These are phyloP conservation scores for Tonatia bakeri DNA, from an alignment of 2,113 vertebrate species.

Conservation along the genomic window DNA sequence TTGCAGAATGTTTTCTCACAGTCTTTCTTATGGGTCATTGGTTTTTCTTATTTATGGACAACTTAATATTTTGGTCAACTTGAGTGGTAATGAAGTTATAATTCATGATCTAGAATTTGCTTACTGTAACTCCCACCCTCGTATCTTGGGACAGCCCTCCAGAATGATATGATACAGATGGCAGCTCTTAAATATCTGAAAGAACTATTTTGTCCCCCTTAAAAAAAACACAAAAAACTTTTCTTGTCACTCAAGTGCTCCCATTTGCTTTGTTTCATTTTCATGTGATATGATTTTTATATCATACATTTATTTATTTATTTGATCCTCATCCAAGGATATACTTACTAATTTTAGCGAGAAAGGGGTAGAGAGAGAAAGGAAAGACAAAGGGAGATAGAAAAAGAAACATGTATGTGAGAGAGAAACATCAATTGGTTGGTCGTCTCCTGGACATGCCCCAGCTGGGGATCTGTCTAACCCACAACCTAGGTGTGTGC, in stretches of 20 bases:
- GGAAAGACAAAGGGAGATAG: no score
- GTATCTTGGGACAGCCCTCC: background rate
- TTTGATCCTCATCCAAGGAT: no score
- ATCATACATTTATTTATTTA: background rate
- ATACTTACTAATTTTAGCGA: no score
- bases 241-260: background rate
- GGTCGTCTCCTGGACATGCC: no score
- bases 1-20: constrained; percentile 12
- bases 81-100: background rate
- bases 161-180: background rate
- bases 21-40: constrained; percentile 1
- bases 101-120: background rate
- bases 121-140: background rate
- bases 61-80: background rate
- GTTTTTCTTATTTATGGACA: constrained; percentile 14
- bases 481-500: no score
- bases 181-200: background rate
- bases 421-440: no score
- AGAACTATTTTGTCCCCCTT: background rate
- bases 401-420: no score
- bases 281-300: background rate
- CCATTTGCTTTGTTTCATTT: background rate
- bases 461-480: no score
- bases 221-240: background rate
- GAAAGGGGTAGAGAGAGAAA: no score